Conservation (phyloP, 1,140 invertebrate genomes). For the Tetramorium alpestre region DNA sequence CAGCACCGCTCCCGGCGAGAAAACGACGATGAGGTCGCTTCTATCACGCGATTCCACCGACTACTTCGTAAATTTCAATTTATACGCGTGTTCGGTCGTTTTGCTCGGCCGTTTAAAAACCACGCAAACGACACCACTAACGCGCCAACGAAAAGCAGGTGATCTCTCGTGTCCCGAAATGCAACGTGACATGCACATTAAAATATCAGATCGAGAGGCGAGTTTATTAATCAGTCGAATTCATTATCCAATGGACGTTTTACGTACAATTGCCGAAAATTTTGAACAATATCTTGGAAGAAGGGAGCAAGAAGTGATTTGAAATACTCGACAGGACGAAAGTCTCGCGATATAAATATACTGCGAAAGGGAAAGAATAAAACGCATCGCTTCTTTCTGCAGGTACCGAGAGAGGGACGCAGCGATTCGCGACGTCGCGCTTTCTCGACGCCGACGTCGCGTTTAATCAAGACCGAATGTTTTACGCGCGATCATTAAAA, state of each 20-base stretch:
- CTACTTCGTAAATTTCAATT: constrained; percentile 78
- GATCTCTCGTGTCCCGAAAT: constrained; percentile 35
- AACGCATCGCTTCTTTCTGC: constrained; percentile 25
- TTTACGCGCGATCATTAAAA: constrained; percentile 85
- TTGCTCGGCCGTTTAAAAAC: constrained; percentile 71
- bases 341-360: not conserved
- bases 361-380: not conserved
- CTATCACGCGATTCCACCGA: constrained; percentile 73
- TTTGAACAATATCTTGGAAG: not conserved
- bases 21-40: constrained; percentile 51
- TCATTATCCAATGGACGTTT: not conserved
- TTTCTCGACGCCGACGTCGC: constrained; percentile 63
- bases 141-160: constrained; percentile 57
- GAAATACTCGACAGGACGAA: not conserved
- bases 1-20: constrained; percentile 35
- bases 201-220: constrained; percentile 46
- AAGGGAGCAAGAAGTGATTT: not conserved
- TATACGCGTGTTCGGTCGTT: constrained; percentile 72
- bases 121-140: constrained; percentile 71
- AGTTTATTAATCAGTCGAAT: not conserved
- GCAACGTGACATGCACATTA: constrained; percentile 40
- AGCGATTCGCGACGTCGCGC: constrained; percentile 12
- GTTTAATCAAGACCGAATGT: constrained; percentile 85
- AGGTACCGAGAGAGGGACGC: not conserved
- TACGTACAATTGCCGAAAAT: not conserved